Percentiles rank a stretch among this genome's conserved stretches.
These are phyloP conservation scores for Zhengitettix transpicula DNA, from an alignment of 2,888 invertebrate genomes.

Conservation along the genomic window DNA sequence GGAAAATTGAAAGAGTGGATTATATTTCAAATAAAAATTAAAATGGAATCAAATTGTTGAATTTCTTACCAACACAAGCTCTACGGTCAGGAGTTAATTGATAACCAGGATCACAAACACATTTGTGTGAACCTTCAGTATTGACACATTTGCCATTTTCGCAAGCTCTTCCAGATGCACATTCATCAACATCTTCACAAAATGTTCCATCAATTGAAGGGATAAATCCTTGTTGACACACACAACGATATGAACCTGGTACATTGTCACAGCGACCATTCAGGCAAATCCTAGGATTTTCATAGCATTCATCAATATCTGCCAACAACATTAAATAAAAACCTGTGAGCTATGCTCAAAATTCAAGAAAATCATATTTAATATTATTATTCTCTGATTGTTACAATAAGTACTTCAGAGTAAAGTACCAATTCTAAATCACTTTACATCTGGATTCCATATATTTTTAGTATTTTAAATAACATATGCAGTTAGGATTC, in stretches of 20 bases:
- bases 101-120: slow-evolving; percentile 50
- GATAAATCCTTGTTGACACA: slow-evolving; percentile 62
- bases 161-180: slow-evolving; percentile 29
- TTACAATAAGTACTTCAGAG: too few relatives aligned
- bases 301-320: slow-evolving; percentile 50
- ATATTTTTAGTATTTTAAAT: too few relatives aligned
- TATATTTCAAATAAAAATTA: neutral
- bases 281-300: slow-evolving; percentile 58
- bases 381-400: neutral
- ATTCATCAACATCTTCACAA: slow-evolving; percentile 45
- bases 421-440: too few relatives aligned
- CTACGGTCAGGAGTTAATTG: slow-evolving; percentile 41
- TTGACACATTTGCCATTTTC: slow-evolving; percentile 50
- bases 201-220: slow-evolving; percentile 51
- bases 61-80: slow-evolving; percentile 37
- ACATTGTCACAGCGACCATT: slow-evolving; percentile 66
- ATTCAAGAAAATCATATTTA: neutral
- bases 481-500: too few relatives aligned
- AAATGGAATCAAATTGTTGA: neutral
- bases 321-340: too few relatives aligned
- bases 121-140: slow-evolving; percentile 50
- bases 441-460: too few relatives aligned
- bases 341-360: too few relatives aligned
- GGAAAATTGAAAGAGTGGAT: neutral
- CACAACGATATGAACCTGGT: slow-evolving; percentile 63